Percentiles rank a stretch among this genome's conserved stretches.
Evolutionary conservation across 2,797 vertebrate species (phyloP).

Genomic region (Trematomus bernacchii): DNA sequence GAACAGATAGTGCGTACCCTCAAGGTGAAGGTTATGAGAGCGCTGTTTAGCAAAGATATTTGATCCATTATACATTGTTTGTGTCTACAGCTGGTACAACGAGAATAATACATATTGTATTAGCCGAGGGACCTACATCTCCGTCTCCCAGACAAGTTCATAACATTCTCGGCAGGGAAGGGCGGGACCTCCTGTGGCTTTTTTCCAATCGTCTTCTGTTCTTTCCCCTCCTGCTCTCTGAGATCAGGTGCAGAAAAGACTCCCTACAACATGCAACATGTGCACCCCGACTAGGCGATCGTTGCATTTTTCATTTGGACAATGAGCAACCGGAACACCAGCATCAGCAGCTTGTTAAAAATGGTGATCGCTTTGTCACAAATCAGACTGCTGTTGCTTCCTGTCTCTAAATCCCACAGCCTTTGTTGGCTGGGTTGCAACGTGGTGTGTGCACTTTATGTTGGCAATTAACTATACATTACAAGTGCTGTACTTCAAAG

Average conservation of each 20-base stretch:
- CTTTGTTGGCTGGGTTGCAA: constrained; percentile 21
- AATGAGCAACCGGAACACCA: constrained; percentile 62
- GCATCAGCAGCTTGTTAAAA: constrained; percentile 68
- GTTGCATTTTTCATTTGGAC: constrained; percentile 69
- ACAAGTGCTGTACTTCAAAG: background rate
- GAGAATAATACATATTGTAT: constrained; percentile 83
- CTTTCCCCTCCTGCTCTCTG: constrained; percentile 48
- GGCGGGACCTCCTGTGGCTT: constrained; percentile 76
- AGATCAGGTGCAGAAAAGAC: constrained; percentile 64
- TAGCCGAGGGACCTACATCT: constrained; percentile 72
- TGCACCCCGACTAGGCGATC: constrained; percentile 37
- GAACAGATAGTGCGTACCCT: constrained; percentile 58
- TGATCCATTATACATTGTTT: constrained; percentile 85
- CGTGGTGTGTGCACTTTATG: background rate
- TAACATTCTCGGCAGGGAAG: constrained; percentile 81
- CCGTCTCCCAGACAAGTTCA: constrained; percentile 81
- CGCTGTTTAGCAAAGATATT: constrained; percentile 79
- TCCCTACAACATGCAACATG: constrained; percentile 52
- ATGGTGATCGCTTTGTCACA: constrained; percentile 72
- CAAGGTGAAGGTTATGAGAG: constrained; percentile 72
- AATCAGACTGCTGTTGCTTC: constrained; percentile 54
- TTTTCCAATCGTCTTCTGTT: constrained; percentile 66
- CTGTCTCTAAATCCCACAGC: constrained; percentile 33
- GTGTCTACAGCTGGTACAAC: constrained; percentile 77
- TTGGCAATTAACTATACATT: background rate